Percentiles rank a stretch among this genome's conserved stretches.
Evolutionary conservation across 2,888 invertebrate species (phyloP).

Genomic region (Chymomyza fuscimana): DNA sequence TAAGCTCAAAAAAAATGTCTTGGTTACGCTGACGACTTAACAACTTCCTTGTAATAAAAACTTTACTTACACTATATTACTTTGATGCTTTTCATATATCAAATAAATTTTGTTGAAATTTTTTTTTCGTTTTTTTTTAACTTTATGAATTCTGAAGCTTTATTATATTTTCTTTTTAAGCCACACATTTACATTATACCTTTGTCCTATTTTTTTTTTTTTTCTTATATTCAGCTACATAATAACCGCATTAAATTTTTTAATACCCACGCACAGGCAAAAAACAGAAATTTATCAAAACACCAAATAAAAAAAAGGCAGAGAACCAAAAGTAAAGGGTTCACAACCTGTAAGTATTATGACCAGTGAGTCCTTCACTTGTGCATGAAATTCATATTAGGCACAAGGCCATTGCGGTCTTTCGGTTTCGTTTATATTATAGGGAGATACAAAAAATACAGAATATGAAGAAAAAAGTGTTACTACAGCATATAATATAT

Average conservation of each 20-base stretch:
- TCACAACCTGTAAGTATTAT: slow-evolving; percentile 20
- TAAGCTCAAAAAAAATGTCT: not conserved
- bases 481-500: slow-evolving; percentile 4
- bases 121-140: not conserved
- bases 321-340: not conserved
- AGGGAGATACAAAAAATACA: slow-evolving; percentile 45
- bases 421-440: slow-evolving; percentile 37
- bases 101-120: not conserved
- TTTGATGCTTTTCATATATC: not conserved
- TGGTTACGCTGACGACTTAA: not conserved
- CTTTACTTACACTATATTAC: not conserved
- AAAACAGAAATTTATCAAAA: not conserved
- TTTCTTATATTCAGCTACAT: slow-evolving; percentile 1
- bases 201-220: not conserved
- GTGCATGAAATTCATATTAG: slow-evolving; percentile 69
- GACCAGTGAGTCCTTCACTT: slow-evolving; percentile 33
- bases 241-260: slow-evolving; percentile 8
- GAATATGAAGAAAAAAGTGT: slow-evolving; percentile 33
- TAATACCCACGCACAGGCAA: not conserved
- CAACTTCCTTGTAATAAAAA: not conserved
- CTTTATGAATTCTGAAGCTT: not conserved
- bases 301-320: not conserved
- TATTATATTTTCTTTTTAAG: not conserved
- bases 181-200: not conserved
- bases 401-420: slow-evolving; percentile 55